Base-by-base conservation (phyloP, 2,797 vertebrate genomes). In the Anomalospiza imberbis region DNA sequence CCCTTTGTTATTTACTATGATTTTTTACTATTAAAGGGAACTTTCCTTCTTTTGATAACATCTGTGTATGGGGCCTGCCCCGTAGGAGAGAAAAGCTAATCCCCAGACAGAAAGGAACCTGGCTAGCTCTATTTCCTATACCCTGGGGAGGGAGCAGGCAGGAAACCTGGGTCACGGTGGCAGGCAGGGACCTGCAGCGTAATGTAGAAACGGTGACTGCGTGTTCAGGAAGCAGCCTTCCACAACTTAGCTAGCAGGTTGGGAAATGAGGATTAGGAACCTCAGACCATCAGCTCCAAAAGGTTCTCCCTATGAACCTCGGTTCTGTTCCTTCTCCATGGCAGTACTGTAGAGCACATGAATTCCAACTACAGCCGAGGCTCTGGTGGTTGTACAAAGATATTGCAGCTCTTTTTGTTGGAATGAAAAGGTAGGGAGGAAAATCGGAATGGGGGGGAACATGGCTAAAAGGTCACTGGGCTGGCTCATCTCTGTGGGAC, bases 161-260 rank as follows among this genome's bases (percentile, higher is more conserved):
- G 91, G 85, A 94, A 92, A 72, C 57, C 42, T 89, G 31, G 7
- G 38, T 72, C 65, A 89, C 77, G 91, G 57, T 36, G 74, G 86
- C 94, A 95, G 84, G 92, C 47, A 71, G 60, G 78, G 66, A 80
- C 92, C 78, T 94, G 96, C 76, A 48, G 54, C 6, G 48, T 21
- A 47, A 77, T 2, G 45, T 7, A 29, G 28, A 40, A 76, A 45
- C 0, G 0, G 55, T 63, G 53, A 50, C 63, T 50, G 65, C 3
- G 2, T 10, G 21, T 82, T 79, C 11, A 32, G 94, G 55, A 87
- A 89, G 50, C 58, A 92, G 22, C 76, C 38, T 89, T 91, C 77
- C 68, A 40, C 32, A 36, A 2, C 1, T 58, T 15, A 15, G 31
- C n/a, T 32, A 40, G 63, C 60, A 74, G 61, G 8, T 54, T 93